A percentile compares a stretch with the other conserved stretches of the same genome.
Evolutionary conservation across 2,888 invertebrate genomes (phyloP).

Genomic region (Empis stercorea): DNA sequence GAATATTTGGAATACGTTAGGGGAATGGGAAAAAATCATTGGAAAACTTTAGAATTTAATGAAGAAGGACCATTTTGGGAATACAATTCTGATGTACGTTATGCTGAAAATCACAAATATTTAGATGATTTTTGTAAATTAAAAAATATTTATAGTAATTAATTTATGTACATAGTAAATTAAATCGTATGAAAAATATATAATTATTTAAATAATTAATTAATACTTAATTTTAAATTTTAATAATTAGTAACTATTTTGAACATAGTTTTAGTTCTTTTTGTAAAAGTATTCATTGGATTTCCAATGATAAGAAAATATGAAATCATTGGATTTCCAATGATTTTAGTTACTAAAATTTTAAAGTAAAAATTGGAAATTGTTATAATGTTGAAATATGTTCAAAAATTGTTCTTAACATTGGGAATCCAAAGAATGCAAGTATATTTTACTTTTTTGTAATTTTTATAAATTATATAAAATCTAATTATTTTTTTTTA

Average conservation of each 20-base stretch:
- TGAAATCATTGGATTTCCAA: background rate
- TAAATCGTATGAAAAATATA: background rate
- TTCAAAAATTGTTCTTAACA: background rate
- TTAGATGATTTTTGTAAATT: constrained; percentile 1
- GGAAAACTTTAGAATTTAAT: constrained; percentile 18
- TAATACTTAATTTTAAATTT: too few relatives aligned
- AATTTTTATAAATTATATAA: too few relatives aligned
- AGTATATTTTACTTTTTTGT: background rate
- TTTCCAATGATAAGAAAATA: background rate
- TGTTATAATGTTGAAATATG: background rate
- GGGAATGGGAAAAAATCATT: constrained; percentile 23
- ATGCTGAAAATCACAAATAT: background rate
- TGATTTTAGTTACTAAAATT: too few relatives aligned
- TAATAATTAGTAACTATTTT: too few relatives aligned
- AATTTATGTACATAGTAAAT: background rate
- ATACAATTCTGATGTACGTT: background rate
- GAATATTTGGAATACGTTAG: constrained; percentile 26
- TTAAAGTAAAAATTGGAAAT: background rate
- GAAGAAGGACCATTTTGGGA: background rate
- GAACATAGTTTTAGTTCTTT: background rate
- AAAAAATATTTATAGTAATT: background rate
- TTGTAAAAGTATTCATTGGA: background rate
- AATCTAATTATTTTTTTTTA: too few relatives aligned
- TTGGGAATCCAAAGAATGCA: background rate
- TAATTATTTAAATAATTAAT: background rate